These are phyloP conservation scores for Bombyx mandarina DNA, from an alignment of 1,140 invertebrate genomes.

Conservation along the genomic window DNA sequence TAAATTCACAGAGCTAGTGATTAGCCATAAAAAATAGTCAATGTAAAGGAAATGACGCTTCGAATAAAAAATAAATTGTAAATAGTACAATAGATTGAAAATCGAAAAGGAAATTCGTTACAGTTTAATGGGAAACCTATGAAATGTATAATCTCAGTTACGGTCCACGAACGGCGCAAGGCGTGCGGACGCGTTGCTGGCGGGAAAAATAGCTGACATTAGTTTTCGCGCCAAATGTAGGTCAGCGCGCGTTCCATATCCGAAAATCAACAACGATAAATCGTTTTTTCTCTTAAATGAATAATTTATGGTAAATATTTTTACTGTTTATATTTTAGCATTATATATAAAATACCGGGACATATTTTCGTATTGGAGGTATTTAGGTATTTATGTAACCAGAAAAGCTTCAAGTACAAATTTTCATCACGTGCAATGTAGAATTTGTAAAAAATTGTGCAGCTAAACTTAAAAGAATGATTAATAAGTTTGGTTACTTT, in stretches of 20 bases:
- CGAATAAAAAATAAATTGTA: no score
- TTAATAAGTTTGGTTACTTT: no score
- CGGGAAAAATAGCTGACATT: conserved; percentile 47
- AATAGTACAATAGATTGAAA: not conserved
- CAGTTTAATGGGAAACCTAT: conserved; percentile 26
- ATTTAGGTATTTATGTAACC: no score
- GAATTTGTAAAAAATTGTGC: no score
- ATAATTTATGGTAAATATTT: conserved; percentile 4
- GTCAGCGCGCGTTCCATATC: conserved; percentile 25
- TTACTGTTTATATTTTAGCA: not conserved
- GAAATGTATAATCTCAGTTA: conserved; percentile 31
- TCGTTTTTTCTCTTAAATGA: not conserved
- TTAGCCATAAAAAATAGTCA: no score
- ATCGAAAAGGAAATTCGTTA: conserved; percentile 1
- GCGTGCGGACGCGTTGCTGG: conserved; percentile 26
- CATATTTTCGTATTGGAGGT: no score
- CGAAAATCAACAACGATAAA: no score
- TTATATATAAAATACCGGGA: no score
- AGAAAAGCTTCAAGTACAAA: no score
- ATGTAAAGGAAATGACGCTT: conserved; percentile 5
- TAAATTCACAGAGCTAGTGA: no score
- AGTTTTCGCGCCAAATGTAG: conserved; percentile 47
- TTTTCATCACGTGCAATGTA: no score
- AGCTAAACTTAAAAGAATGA: no score
- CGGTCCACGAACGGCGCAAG: conserved; percentile 21